phyloP scores from a whole-genome alignment of 1,140 invertebrate species.

The Rhagoletis zephyria region DNA sequence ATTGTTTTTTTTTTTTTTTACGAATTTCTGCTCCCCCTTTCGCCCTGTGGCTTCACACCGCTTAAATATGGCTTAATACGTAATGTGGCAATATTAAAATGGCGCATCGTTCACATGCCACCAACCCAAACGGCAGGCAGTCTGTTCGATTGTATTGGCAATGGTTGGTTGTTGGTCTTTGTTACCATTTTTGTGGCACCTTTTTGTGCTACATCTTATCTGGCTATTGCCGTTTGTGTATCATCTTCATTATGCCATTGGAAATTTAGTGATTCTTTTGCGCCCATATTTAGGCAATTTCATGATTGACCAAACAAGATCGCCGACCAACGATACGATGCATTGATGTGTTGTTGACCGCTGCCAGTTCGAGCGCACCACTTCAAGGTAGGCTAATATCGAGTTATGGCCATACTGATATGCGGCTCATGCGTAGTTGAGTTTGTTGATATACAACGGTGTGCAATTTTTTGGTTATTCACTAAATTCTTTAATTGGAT shows the following conservation, averaged over 20 bases:
- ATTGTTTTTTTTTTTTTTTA: neutral
- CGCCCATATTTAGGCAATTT: conserved; percentile 12
- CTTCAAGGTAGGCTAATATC: neutral
- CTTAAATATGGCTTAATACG: neutral
- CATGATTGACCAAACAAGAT: conserved; percentile 10
- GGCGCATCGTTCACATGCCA: neutral
- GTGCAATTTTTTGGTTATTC: neutral
- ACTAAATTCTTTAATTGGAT: neutral
- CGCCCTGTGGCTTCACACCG: neutral
- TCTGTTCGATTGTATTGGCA: neutral
- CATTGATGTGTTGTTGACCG: neutral
- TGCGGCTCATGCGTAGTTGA: neutral
- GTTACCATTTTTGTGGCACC: neutral
- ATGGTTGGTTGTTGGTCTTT: neutral
- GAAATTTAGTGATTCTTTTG: conserved; percentile 17
- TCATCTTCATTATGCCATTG: conserved; percentile 48
- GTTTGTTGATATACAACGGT: neutral
- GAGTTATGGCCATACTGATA: neutral
- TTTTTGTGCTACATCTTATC: neutral
- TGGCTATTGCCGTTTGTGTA: neutral
- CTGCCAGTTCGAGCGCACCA: neutral
- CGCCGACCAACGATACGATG: neutral
- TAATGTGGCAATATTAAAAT: conserved; percentile 47
- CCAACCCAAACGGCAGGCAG: neutral
- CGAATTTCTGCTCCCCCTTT: neutral